Base-by-base conservation (phyloP, 2,888 invertebrate species). In the Theretra japonica region DNA sequence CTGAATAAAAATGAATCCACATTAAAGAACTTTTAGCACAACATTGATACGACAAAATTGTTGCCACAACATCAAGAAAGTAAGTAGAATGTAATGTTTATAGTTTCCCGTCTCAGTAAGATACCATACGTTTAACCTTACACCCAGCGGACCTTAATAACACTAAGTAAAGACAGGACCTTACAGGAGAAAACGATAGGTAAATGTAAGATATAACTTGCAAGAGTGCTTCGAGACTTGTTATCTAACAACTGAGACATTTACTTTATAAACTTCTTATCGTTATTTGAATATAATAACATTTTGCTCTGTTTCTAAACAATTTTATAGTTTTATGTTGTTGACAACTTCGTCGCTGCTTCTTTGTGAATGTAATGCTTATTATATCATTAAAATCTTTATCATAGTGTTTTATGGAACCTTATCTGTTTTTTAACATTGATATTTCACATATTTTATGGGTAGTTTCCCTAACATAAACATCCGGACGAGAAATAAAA, bases 161-260 rank as follows among this genome's bases (percentile, higher is more conserved):
- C 11, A 30, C 62, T 65, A 71, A 71, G 53, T 71, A 71, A 23
- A 70, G 70, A 25, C 70, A 62, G 25, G 62, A 50, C 70, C 60
- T 70, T 70, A 41, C 5, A 68, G 48, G 58, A 68, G n/a, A 48
- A 68, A 68, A 23, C n/a, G 65, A 28, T 58, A 69, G 50, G 74
- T 76, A 62, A 70, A 75, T 65, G 8, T 71, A 75, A 68, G 74
- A 50, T 33, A 48, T 72, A 75, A 74, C 79, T 75, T 60, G 60
- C 48, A 72, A 69, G 72, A 65, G 71, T 58, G 73, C 76, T 77
- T 71, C n/a, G 68, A 72, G 73, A 68, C 77, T 76, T 75, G 73
- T 77, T 80, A 78, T 79, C 75, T 75, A 53, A 58, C 28, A 65
- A 73, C 68, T 68, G 71, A 71, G 71, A 75, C 56, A 75, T 75